Evolutionary conservation across 2,113 vertebrate species (phyloP).

Genomic region (Oceanites oceanicus): DNA sequence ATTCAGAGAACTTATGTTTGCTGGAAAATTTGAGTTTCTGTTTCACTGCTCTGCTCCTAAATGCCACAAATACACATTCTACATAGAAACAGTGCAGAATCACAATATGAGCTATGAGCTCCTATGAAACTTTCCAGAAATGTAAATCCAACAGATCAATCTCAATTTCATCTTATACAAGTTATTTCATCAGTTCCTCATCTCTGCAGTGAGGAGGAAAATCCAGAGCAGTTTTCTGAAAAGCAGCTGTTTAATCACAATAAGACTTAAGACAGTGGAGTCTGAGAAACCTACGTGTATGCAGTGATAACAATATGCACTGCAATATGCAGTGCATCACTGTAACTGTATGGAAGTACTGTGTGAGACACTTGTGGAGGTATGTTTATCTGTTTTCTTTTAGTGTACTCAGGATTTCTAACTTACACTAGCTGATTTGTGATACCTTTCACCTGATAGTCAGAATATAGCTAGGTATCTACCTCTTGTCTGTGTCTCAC

Average conservation of each 20-base stretch:
- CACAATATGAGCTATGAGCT: background rate
- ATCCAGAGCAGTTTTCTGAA: background rate
- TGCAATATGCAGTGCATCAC: background rate
- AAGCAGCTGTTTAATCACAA: background rate
- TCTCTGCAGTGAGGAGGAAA: background rate
- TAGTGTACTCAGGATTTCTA: background rate
- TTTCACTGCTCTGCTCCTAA: background rate
- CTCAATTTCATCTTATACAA: background rate
- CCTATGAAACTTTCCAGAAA: background rate
- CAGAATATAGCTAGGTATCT: background rate
- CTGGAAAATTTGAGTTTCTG: background rate
- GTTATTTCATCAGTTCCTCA: background rate
- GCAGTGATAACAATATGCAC: background rate
- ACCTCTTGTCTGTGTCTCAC: background rate
- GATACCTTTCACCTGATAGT: background rate
- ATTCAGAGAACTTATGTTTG: background rate
- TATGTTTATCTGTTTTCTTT: background rate
- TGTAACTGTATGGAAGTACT: background rate
- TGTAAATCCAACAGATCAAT: background rate
- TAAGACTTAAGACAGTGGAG: background rate
- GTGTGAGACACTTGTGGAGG: background rate
- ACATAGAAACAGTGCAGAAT: background rate
- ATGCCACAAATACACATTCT: background rate
- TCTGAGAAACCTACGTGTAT: background rate
- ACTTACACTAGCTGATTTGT: background rate